Conservation (phyloP, 2,888 invertebrate species). For the Oligia latruncula region DNA sequence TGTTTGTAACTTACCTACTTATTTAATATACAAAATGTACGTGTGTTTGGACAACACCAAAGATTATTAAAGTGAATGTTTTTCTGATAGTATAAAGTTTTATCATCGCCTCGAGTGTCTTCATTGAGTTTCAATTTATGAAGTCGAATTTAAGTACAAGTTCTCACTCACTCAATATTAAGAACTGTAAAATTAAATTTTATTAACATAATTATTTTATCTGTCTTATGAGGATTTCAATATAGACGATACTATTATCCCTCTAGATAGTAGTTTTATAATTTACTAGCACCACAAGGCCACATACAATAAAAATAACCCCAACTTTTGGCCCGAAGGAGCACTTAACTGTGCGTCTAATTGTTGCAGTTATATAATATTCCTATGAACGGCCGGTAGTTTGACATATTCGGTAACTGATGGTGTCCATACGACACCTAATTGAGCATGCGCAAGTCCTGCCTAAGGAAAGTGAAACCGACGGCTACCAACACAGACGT, state of each 20-base stretch:
- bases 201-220: not conserved
- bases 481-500: slow-evolving; percentile 80
- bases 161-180: not conserved
- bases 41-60: not conserved
- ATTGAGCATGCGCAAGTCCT: slow-evolving; percentile 86
- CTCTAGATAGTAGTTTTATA: not conserved
- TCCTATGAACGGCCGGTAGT: slow-evolving; percentile 78
- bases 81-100: slow-evolving; percentile 21
- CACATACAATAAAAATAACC: slow-evolving; percentile 41
- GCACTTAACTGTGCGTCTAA: slow-evolving; percentile 39
- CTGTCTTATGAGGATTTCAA: not conserved
- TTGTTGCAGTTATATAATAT: slow-evolving; percentile 81
- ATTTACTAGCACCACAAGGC: slow-evolving; percentile 15
- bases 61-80: slow-evolving; percentile 18
- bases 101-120: slow-evolving; percentile 19
- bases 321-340: slow-evolving; percentile 19
- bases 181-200: not conserved
- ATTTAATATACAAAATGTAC: not conserved
- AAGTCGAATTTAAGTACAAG: slow-evolving; percentile 1
- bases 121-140: not conserved
- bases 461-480: slow-evolving; percentile 89
- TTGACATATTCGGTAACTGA: slow-evolving; percentile 81
- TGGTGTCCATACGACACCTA: slow-evolving; percentile 82
- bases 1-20: slow-evolving; percentile 20
- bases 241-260: not conserved